Evolutionary conservation across 2,888 invertebrate genomes (phyloP).

Genomic region (Dione juno): DNA sequence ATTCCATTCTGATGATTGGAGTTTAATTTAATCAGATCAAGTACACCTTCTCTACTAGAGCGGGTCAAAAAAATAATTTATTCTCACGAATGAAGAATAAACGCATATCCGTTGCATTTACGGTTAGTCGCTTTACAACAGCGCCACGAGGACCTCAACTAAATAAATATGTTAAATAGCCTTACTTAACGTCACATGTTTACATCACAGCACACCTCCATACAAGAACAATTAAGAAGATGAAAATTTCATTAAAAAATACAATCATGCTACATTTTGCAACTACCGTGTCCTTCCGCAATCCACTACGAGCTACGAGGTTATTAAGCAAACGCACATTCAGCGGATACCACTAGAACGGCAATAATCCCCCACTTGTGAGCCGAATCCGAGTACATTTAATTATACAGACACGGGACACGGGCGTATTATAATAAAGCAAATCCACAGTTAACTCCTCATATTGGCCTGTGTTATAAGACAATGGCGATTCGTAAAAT

Average conservation of each 20-base stretch:
- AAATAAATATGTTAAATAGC: too few relatives aligned
- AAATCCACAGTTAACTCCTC: constrained; percentile 43
- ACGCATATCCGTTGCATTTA: too few relatives aligned
- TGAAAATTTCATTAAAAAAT: not conserved
- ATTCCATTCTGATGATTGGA: too few relatives aligned
- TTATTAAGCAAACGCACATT: constrained; percentile 13
- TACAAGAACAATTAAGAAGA: too few relatives aligned
- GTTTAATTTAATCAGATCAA: too few relatives aligned
- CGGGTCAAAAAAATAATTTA: too few relatives aligned
- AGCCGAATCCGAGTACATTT: constrained; percentile 44
- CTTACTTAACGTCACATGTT: too few relatives aligned
- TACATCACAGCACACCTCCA: too few relatives aligned
- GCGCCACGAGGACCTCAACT: too few relatives aligned
- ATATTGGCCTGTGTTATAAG: constrained; percentile 14
- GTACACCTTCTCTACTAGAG: too few relatives aligned
- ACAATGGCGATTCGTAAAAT: not conserved
- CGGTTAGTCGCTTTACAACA: too few relatives aligned
- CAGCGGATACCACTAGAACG: constrained; percentile 27
- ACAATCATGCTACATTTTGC: not conserved
- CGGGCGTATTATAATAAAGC: constrained; percentile 46
- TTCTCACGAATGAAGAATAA: too few relatives aligned
- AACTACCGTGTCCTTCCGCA: not conserved
- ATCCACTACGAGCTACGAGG: not conserved
- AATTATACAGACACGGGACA: constrained; percentile 46
- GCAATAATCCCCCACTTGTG: constrained; percentile 34